Evolutionary conservation across 2,113 vertebrate species (phyloP), one percentile per base, ranked within the genome.

Genomic region (Thunnus thynnus): DNA sequence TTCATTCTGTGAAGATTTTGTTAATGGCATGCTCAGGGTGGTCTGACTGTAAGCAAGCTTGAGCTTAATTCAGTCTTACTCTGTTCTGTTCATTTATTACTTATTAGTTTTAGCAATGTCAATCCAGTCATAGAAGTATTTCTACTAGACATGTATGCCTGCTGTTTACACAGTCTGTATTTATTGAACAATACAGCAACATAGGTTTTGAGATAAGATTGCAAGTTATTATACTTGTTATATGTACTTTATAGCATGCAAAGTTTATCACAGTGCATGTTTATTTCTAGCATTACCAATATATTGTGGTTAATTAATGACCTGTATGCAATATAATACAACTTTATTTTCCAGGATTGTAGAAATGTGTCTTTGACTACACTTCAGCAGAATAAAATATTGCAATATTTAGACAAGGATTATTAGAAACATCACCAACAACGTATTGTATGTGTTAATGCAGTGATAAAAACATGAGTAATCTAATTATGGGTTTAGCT

Each of bases 1-100:
- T 84, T 76, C 66, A 76, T 48, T 60, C 71, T 73, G 48, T 76
- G 50, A 66, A 51, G 54, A 47, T 50, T 57, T 44, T 58, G 27
- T 41, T 41, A 10, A 9, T 41, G 36, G 36, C 36, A 41, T 41
- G 36, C 36, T 41, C 36, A 41, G 6, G 9, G 9, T 41, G 36
- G 36, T 41, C 36, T 41, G 9, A 9, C 36, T 41, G 7, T 41
- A 9, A 41, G 36, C 8, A 41, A 41, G 36, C 36, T 41, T 41
- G 30, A 47, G 18, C 61, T 61, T 0, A 25, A 46, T 58, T 67
- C 6, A 67, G 8, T 72, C 44, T 50, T 13, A 14, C 12, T 55
- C 25, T 30, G 0, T 48, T n/a, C 6, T n/a, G 20, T 61, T 20
- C 4, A 13, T 14, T 27, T 62, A 62, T 11, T 81, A 0, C n/a